These are phyloP conservation scores for Macroteleia sp. DNA, from an alignment of 2,888 invertebrate genomes.

Conservation along the genomic window DNA sequence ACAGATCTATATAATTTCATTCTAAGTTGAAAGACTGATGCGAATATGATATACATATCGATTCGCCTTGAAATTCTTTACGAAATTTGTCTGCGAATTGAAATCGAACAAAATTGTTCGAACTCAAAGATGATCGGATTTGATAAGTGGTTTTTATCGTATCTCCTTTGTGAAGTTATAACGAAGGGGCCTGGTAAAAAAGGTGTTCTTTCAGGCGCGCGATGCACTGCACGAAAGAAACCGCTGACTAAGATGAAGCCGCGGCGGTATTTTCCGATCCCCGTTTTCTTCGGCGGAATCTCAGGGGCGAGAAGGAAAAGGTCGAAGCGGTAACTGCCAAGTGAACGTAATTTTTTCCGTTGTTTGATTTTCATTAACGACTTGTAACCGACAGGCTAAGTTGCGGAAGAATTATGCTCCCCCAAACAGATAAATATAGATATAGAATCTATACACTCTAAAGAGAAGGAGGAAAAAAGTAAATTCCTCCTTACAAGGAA, in stretches of 20 bases:
- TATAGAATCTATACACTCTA: neutral
- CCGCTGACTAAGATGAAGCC: constrained; percentile 78
- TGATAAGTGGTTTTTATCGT: constrained; percentile 53
- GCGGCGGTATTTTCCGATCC: constrained; percentile 66
- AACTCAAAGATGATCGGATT: constrained; percentile 21
- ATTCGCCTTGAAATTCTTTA: neutral
- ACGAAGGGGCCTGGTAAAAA: constrained; percentile 62
- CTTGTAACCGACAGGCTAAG: constrained; percentile 77
- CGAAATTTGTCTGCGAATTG: constrained; percentile 6
- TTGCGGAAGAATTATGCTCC: constrained; percentile 73
- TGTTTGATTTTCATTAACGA: constrained; percentile 84
- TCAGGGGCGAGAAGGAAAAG: constrained; percentile 74
- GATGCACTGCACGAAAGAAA: constrained; percentile 76
- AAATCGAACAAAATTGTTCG: neutral
- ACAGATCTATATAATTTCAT: too few relatives aligned
- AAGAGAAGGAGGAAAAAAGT: neutral
- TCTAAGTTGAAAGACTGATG: too few relatives aligned
- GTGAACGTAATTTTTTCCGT: constrained; percentile 81
- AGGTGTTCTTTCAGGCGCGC: constrained; percentile 61
- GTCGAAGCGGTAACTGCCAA: constrained; percentile 74
- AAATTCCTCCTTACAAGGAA: constrained; percentile 48
- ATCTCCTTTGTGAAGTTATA: constrained; percentile 59
- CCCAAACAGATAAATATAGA: constrained; percentile 73
- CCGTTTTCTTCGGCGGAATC: constrained; percentile 69
- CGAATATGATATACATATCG: too few relatives aligned